phyloP scores from a whole-genome alignment of 2,797 vertebrate species.

The Cyclura pinguis region DNA sequence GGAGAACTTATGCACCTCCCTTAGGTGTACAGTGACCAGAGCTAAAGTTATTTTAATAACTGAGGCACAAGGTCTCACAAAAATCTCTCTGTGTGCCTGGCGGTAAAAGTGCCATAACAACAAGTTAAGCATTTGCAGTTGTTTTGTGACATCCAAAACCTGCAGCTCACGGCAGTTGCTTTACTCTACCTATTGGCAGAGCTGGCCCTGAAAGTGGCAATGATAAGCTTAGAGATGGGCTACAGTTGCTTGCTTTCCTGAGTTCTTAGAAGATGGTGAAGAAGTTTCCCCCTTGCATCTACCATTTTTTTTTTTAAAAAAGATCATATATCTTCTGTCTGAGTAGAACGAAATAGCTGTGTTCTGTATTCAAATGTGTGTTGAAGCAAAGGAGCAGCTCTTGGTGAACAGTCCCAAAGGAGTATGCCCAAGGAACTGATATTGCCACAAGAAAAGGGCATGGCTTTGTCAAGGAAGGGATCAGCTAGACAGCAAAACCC shows the following conservation, averaged over 20 bases:
- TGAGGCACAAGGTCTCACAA: no score
- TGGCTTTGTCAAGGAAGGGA: slow-evolving; percentile 36
- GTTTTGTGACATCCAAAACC: no score
- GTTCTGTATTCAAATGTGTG: background rate
- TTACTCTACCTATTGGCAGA: no score
- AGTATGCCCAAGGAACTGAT: background rate
- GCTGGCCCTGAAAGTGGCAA: background rate
- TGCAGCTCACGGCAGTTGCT: no score
- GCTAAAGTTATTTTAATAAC: no score
- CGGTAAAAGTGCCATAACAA: no score
- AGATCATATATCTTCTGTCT: background rate
- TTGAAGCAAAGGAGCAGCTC: background rate
- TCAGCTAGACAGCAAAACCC: slow-evolving; percentile 45
- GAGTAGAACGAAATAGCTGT: background rate
- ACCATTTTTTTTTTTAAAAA: background rate
- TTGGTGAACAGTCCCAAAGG: background rate
- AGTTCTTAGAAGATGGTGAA: background rate
- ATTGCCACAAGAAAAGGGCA: slow-evolving; percentile 24
- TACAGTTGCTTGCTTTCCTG: background rate
- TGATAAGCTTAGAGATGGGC: background rate
- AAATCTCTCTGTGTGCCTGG: no score
- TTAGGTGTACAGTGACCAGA: no score
- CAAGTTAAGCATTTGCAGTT: no score
- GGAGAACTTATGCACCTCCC: no score
- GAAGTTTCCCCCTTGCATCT: background rate